These are phyloP conservation scores for Hedya salicella DNA, from an alignment of 2,888 invertebrate species.

Conservation along the genomic window DNA sequence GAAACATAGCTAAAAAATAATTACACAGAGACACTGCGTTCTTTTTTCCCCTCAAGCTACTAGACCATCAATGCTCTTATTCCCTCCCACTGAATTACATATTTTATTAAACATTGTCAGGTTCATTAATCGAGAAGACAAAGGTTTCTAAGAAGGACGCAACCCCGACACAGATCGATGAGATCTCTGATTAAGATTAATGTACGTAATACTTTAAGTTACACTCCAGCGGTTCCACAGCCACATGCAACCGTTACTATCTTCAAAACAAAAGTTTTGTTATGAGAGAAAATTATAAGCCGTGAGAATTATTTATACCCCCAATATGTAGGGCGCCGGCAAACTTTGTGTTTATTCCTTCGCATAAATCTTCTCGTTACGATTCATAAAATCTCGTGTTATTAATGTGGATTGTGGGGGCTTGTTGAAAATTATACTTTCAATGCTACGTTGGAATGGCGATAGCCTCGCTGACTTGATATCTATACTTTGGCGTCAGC, in stretches of 20 bases:
- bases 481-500: too few species aligned
- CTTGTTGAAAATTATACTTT: constrained; percentile 36
- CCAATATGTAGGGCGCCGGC: constrained; percentile 33
- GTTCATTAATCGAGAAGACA: neutral
- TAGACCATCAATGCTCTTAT: neutral
- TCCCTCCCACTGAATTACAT: neutral
- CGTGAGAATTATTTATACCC: constrained; percentile 40
- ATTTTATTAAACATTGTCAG: neutral
- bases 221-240: neutral
- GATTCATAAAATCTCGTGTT: constrained; percentile 42
- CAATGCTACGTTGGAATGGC: neutral
- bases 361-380: constrained; percentile 40
- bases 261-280: constrained; percentile 25
- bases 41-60: too few species aligned
- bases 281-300: constrained; percentile 31
- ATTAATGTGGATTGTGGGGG: constrained; percentile 35
- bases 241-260: constrained; percentile 12
- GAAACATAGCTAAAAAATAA: too few species aligned
- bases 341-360: constrained; percentile 42
- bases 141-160: neutral
- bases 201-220: neutral
- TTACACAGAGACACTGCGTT: too few species aligned
- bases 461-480: neutral
- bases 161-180: neutral
- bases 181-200: neutral